phyloP scores from a whole-genome alignment of 2,113 vertebrate genomes.

The Stigmatopora argus region DNA sequence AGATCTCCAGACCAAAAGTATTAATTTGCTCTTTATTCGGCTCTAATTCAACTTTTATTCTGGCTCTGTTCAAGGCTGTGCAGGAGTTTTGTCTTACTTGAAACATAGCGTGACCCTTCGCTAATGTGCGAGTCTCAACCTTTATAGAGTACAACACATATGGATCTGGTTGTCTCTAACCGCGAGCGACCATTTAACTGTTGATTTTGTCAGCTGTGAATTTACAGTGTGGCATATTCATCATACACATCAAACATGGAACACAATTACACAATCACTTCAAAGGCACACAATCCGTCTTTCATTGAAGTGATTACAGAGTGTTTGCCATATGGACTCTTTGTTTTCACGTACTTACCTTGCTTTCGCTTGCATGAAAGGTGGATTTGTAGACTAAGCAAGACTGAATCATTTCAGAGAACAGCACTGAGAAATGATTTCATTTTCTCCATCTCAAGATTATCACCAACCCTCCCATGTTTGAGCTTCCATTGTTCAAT shows the following conservation, averaged over 20 bases:
- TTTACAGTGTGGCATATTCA: constrained; percentile 64
- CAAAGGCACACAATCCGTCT: constrained; percentile 63
- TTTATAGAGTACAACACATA: constrained; percentile 53
- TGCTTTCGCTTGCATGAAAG: constrained; percentile 46
- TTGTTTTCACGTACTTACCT: constrained; percentile 66
- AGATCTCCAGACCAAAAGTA: constrained; percentile 65
- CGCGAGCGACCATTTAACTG: constrained; percentile 61
- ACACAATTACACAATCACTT: constrained; percentile 66
- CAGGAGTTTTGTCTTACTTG: constrained; percentile 56
- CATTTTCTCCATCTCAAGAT: constrained; percentile 71
- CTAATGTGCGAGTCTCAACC: constrained; percentile 56
- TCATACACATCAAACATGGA: constrained; percentile 66
- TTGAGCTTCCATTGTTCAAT: constrained; percentile 55
- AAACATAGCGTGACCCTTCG: constrained; percentile 51
- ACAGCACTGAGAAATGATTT: constrained; percentile 74
- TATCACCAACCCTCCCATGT: constrained; percentile 66
- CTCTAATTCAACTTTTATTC: constrained; percentile 43
- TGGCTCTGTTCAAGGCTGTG: constrained; percentile 36
- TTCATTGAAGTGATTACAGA: constrained; percentile 68
- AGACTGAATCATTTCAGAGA: constrained; percentile 61
- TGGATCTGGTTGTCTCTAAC: constrained; percentile 62
- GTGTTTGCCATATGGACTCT: constrained; percentile 64
- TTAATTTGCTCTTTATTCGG: constrained; percentile 74
- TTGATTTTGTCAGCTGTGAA: constrained; percentile 68
- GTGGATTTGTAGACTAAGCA: constrained; percentile 49